A percentile compares a stretch with the other conserved stretches of the same genome.
Evolutionary conservation across 1,140 invertebrate species (phyloP).

Genomic region (Cardiocondyla obscurior): DNA sequence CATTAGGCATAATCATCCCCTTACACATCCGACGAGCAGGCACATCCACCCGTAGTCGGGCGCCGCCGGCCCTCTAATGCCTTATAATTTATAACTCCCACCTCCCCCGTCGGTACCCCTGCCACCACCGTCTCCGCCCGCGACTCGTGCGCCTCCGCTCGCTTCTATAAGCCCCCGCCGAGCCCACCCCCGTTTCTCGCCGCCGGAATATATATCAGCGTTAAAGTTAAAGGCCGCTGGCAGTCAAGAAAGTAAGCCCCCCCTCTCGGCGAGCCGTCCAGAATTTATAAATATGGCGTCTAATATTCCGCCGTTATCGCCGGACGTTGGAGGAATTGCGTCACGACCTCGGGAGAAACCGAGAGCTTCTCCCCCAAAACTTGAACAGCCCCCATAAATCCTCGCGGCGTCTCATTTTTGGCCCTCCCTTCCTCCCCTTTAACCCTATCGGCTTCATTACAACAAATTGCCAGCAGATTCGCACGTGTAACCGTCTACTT

Average conservation of each 20-base stretch:
- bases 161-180: slow-evolving; percentile 42
- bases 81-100: slow-evolving; percentile 75
- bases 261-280: slow-evolving; percentile 37
- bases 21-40: slow-evolving; percentile 80
- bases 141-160: slow-evolving; percentile 27
- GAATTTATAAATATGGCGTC: slow-evolving; percentile 81
- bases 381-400: slow-evolving; percentile 34
- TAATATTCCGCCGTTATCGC: slow-evolving; percentile 73
- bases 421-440: not conserved
- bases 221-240: slow-evolving; percentile 80
- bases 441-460: not conserved
- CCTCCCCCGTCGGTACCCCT: slow-evolving; percentile 34
- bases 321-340: slow-evolving; percentile 47
- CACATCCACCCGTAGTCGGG: slow-evolving; percentile 76
- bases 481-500: not conserved
- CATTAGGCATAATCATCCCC: slow-evolving; percentile 85
- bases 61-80: slow-evolving; percentile 69
- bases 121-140: slow-evolving; percentile 57
- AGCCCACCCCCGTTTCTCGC: slow-evolving; percentile 58
- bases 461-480: slow-evolving; percentile 1
- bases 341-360: slow-evolving; percentile 42
- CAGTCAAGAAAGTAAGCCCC: slow-evolving; percentile 74
- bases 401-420: slow-evolving; percentile 1
- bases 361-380: not conserved
- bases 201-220: slow-evolving; percentile 81